Evolutionary conservation across 2,888 invertebrate genomes (phyloP).

Genomic region (Scaptomyza cyrtandrae): DNA sequence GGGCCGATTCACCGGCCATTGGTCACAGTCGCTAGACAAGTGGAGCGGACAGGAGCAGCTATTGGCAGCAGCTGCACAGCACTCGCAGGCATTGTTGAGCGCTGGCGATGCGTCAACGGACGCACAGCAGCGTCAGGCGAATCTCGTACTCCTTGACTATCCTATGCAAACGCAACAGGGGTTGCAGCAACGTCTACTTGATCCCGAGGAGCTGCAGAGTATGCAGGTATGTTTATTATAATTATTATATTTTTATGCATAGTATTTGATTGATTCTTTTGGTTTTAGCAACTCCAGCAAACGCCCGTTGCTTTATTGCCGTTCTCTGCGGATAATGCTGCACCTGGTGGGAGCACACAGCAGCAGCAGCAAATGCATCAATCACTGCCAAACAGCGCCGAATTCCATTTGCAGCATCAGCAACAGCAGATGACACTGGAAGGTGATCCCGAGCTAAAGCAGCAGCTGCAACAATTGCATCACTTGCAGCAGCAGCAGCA

Average conservation of each 20-base stretch:
- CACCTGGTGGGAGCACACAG: slow-evolving; percentile 61
- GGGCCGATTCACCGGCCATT: slow-evolving; percentile 83
- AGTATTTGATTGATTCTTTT: not conserved
- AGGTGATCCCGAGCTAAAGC: slow-evolving; percentile 79
- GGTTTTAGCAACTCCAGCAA: slow-evolving; percentile 81
- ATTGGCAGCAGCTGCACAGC: slow-evolving; percentile 74
- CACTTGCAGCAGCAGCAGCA: slow-evolving; percentile 78
- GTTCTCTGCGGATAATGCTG: slow-evolving; percentile 78
- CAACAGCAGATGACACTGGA: slow-evolving; percentile 78
- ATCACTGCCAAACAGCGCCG: slow-evolving; percentile 78
- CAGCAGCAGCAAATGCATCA: slow-evolving; percentile 67
- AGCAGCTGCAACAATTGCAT: slow-evolving; percentile 70
- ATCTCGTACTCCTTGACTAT: slow-evolving; percentile 83
- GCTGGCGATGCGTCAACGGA: slow-evolving; percentile 77
- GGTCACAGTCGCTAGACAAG: slow-evolving; percentile 77
- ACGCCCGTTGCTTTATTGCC: slow-evolving; percentile 83
- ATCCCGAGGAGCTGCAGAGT: slow-evolving; percentile 84
- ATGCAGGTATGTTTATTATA: slow-evolving; percentile 77
- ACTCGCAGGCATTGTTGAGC: slow-evolving; percentile 76
- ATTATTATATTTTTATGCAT: not conserved
- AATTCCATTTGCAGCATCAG: slow-evolving; percentile 76
- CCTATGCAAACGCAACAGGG: slow-evolving; percentile 84
- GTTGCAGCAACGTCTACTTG: slow-evolving; percentile 83
- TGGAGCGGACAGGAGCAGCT: slow-evolving; percentile 82
- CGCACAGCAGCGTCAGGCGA: slow-evolving; percentile 78